Evolutionary conservation across 2,888 invertebrate species (phyloP).

Genomic region (Acleris cristana): DNA sequence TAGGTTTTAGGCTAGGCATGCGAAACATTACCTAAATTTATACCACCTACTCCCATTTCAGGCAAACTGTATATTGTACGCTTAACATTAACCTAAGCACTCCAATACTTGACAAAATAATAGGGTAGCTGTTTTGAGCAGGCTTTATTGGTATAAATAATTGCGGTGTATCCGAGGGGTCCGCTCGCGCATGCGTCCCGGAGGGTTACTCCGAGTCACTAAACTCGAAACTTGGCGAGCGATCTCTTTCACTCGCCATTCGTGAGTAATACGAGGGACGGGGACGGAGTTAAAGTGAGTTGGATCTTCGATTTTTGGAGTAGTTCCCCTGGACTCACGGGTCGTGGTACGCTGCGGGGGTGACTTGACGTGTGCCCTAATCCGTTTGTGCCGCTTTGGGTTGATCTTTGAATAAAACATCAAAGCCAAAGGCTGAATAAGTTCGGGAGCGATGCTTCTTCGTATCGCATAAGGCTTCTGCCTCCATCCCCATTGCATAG

Average conservation of each 20-base stretch:
- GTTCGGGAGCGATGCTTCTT: background rate
- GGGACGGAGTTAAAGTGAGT: no score
- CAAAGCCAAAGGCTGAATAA: background rate
- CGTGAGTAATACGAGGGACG: no score
- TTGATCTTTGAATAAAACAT: conserved; percentile 1
- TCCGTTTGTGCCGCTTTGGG: background rate
- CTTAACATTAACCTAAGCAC: conserved; percentile 4
- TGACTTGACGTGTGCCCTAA: background rate
- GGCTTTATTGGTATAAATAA: conserved; percentile 38
- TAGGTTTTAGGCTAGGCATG: no score
- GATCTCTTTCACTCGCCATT: no score
- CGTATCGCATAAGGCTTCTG: background rate
- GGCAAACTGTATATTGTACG: no score
- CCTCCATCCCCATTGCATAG: no score
- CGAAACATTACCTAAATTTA: no score
- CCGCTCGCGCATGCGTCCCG: conserved; percentile 30
- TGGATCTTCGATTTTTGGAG: no score
- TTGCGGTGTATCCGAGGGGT: conserved; percentile 33
- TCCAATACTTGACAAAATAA: conserved; percentile 31
- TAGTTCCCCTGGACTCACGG: background rate
- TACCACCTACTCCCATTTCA: no score
- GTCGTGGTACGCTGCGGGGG: background rate
- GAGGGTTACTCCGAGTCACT: background rate
- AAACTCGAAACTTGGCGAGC: background rate
- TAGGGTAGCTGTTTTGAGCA: conserved; percentile 21